phyloP scores from a whole-genome alignment of 1,140 invertebrate genomes.

The Mamestra configurata region DNA sequence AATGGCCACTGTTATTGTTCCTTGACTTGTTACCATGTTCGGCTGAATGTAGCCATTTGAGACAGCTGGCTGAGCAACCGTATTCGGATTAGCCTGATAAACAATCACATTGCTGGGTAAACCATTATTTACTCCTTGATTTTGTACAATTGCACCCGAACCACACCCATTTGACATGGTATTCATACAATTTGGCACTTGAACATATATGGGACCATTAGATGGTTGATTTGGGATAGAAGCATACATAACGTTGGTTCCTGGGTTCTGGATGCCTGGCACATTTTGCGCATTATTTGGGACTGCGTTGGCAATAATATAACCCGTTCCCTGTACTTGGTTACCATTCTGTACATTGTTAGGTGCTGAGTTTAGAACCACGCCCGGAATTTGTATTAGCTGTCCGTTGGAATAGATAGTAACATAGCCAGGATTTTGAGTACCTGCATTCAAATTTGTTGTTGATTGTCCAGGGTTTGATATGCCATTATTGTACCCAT shows the following conservation, averaged over 20 bases:
- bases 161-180: not conserved
- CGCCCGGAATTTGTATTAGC: slow-evolving; percentile 18
- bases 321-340: not conserved
- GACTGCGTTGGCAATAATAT: not conserved
- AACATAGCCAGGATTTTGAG: not conserved
- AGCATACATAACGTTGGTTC: not conserved
- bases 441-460: not conserved
- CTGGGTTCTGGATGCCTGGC: not conserved
- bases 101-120: not conserved
- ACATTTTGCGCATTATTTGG: not conserved
- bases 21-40: not conserved
- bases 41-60: slow-evolving; percentile 15
- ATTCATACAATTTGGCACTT: slow-evolving; percentile 11
- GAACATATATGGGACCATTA: not conserved
- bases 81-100: slow-evolving; percentile 12
- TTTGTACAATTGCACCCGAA: not conserved
- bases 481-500: not conserved
- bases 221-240: slow-evolving; percentile 12
- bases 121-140: not conserved
- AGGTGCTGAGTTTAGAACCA: not conserved
- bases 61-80: not conserved
- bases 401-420: slow-evolving; percentile 34
- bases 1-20: slow-evolving; percentile 1
- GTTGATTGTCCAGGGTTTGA: not conserved
- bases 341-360: not conserved